phyloP scores from a whole-genome alignment of 2,797 vertebrate species.

The Bovichtus variegatus region DNA sequence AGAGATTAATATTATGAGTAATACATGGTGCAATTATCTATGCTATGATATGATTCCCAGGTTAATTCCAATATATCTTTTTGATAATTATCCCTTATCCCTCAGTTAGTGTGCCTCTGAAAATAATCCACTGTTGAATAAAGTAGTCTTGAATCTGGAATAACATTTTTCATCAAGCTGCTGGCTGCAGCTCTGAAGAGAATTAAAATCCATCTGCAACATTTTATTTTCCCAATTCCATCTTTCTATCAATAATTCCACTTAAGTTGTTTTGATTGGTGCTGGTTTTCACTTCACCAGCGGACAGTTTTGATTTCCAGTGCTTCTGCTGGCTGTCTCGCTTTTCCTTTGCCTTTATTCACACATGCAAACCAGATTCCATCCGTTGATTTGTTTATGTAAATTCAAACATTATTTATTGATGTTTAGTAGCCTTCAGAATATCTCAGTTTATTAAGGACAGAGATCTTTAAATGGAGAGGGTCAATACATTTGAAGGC shows the following conservation, averaged over 20 bases:
- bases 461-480: conserved; percentile 35
- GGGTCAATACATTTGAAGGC: conserved; percentile 47
- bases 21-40: conserved; percentile 16
- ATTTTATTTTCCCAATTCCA: conserved; percentile 47
- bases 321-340: not conserved
- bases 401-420: conserved; percentile 46
- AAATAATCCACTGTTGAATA: conserved; percentile 29
- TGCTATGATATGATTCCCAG: conserved; percentile 10
- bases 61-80: not conserved
- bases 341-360: not conserved
- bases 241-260: conserved; percentile 34
- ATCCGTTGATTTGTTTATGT: conserved; percentile 21
- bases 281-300: conserved; percentile 13
- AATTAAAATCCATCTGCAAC: conserved; percentile 53
- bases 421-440: conserved; percentile 36
- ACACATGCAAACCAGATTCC: conserved; percentile 27
- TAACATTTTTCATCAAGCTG: conserved; percentile 31
- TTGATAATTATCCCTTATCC: conserved; percentile 15
- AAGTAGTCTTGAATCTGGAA: conserved; percentile 20
- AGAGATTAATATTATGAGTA: conserved; percentile 30
- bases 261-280: conserved; percentile 22
- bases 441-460: conserved; percentile 30
- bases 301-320: conserved; percentile 24
- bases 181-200: conserved; percentile 16
- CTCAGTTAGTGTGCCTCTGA: conserved; percentile 13